Base-by-base conservation (phyloP, 2,888 invertebrate genomes). In the Mechanitis messenoides region DNA sequence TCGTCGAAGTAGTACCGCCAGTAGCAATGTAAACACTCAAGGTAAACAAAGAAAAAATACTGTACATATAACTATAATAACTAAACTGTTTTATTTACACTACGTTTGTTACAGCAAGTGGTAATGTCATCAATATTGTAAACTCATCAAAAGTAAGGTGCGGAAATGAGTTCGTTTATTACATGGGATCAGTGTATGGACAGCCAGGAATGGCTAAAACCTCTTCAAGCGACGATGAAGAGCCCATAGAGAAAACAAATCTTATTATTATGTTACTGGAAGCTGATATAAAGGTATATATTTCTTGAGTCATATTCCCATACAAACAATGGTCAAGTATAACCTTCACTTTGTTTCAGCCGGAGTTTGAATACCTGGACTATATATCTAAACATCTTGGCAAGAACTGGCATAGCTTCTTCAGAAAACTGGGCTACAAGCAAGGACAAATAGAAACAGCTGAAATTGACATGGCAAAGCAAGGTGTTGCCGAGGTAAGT, bases 401-500 rank as follows among this genome's bases (percentile, higher is more conserved):
- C 12, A 87, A 84, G 62, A 90, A 91, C 42, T 94, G 93, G 93
- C 87, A 89, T 69, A 84, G 85, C 60, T 79, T 93, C 60, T 92
- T 91, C 61, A 85, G 91, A 70, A 81, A 79, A 54, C 78, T 93
- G 28, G 91, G 91, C 3, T 93, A 91, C 72, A 87, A 91, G 1
- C 91, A 92, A 61, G 93, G 92, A 0, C 89, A 92, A 72, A 92
- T 93, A 69, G 91, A 92, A 68, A 92, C 93, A 55, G 90, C 92
- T 67, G 86, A 91, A 68, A 83, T 85, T 63, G 83, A 85, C 67
- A 79, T 78, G 59, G 77, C 75, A 38, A 82, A 81, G 60, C 86
- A 85, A 75, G 92, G 92, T 28, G 81, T 92, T 53, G 88, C 91
- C 62, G 93, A 93, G 91, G 93, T 93, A 81, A 71, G 67, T 64